These are phyloP conservation scores for Protosalanx chinensis DNA, from an alignment of 2,797 vertebrate species.

Conservation along the genomic window DNA sequence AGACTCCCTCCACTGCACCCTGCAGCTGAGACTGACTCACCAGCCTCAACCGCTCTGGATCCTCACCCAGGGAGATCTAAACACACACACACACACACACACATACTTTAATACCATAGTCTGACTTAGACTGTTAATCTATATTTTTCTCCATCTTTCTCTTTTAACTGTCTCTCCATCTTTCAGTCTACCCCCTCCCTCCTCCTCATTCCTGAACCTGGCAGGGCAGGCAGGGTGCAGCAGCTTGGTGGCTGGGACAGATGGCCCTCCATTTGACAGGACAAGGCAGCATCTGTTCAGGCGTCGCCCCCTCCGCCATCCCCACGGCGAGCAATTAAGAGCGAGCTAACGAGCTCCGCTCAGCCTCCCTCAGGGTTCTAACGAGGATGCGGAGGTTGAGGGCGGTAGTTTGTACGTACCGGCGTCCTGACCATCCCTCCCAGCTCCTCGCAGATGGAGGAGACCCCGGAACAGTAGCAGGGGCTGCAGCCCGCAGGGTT, in stretches of 20 bases:
- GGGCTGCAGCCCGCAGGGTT: slow-evolving; percentile 77
- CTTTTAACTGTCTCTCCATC: neutral
- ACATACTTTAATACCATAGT: neutral
- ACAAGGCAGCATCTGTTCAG: too few species aligned
- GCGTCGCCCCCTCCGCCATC: too few species aligned
- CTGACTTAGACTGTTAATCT: neutral
- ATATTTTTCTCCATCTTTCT: neutral
- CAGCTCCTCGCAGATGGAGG: slow-evolving; percentile 77
- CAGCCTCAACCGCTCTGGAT: slow-evolving; percentile 67
- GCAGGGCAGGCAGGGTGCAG: too few species aligned
- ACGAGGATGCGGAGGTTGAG: neutral
- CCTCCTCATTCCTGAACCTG: too few species aligned
- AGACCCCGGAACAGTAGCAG: slow-evolving; percentile 89
- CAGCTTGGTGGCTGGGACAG: neutral
- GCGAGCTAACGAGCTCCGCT: too few species aligned
- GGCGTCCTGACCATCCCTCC: slow-evolving; percentile 74
- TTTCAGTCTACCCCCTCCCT: neutral
- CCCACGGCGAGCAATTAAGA: too few species aligned
- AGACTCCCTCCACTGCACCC: slow-evolving; percentile 78
- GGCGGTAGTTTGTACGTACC: slow-evolving; percentile 53
- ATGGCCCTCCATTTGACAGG: too few species aligned
- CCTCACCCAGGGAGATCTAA: slow-evolving; percentile 70
- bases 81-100: neutral
- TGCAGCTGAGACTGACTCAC: slow-evolving; percentile 81
- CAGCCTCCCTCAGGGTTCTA: too few species aligned